phyloP scores from a whole-genome alignment of 2,797 vertebrate species.

The Characodon lateralis region DNA sequence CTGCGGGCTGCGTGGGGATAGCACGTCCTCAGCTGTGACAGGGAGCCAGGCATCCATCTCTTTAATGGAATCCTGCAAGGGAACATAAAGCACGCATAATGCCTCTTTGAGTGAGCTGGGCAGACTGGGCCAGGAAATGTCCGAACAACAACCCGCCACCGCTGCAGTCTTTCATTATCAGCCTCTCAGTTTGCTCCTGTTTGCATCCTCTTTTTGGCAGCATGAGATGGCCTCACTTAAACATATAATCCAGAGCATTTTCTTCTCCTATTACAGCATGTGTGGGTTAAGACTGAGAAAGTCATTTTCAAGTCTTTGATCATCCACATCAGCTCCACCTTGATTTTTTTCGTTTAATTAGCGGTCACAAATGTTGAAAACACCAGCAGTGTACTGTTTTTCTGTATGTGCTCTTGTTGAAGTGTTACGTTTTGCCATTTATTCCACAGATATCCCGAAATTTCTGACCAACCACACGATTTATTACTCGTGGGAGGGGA shows the following conservation, averaged over 20 bases:
- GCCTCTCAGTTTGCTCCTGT: constrained; percentile 51
- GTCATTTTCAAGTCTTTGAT: neutral
- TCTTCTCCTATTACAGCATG: constrained; percentile 37
- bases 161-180: constrained; percentile 52
- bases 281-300: neutral
- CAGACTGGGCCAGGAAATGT: constrained; percentile 52
- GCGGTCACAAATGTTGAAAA: neutral
- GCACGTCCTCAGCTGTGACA: constrained; percentile 74
- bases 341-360: neutral
- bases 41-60: constrained; percentile 79
- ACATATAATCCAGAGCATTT: constrained; percentile 30
- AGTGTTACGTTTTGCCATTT: neutral
- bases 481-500: constrained; percentile 98
- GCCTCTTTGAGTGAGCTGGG: constrained; percentile 59
- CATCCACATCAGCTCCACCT: neutral
- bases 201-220: constrained; percentile 48
- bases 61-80: constrained; percentile 81
- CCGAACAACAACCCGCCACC: constrained; percentile 34
- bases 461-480: constrained; percentile 94
- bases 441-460: constrained; percentile 89
- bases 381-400: neutral
- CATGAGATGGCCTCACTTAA: constrained; percentile 40
- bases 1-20: constrained; percentile 67
- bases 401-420: neutral
- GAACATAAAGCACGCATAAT: constrained; percentile 74